Evolutionary conservation across 2,888 invertebrate species (phyloP).

Genomic region (Dynastes hyllus): DNA sequence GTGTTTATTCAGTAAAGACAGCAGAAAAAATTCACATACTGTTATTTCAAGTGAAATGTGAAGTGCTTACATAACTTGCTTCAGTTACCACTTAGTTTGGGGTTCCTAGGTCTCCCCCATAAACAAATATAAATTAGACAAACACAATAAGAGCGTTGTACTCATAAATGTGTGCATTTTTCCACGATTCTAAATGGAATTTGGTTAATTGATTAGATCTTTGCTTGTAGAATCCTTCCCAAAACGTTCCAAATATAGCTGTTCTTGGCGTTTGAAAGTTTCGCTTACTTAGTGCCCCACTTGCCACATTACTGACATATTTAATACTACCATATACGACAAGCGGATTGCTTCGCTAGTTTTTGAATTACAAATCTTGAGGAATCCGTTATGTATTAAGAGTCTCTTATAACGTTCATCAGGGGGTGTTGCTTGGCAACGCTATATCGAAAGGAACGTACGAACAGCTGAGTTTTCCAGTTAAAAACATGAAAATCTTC

Average conservation of each 20-base stretch:
- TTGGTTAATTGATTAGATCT: neutral
- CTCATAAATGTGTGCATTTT: neutral
- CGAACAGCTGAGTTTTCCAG: slow-evolving; percentile 58
- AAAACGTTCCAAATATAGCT: no score
- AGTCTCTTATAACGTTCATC: slow-evolving; percentile 61
- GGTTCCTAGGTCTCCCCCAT: neutral
- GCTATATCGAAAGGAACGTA: slow-evolving; percentile 58
- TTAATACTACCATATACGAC: slow-evolving; percentile 23
- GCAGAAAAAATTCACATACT: slow-evolving; percentile 13
- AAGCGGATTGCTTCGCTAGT: slow-evolving; percentile 57
- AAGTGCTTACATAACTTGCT: neutral
- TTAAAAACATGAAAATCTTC: slow-evolving; percentile 61
- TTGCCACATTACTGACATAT: slow-evolving; percentile 27
- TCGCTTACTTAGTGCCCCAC: slow-evolving; percentile 12
- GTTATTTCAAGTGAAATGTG: neutral
- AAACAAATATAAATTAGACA: slow-evolving; percentile 36
- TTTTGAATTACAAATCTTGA: slow-evolving; percentile 64
- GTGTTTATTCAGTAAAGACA: slow-evolving; percentile 8
- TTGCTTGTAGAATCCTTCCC: no score
- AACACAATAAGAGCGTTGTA: slow-evolving; percentile 19
- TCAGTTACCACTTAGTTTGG: slow-evolving; percentile 13
- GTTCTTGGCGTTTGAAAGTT: neutral
- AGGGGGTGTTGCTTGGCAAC: slow-evolving; percentile 65
- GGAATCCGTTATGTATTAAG: slow-evolving; percentile 63
- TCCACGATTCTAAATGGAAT: neutral